A percentile compares a stretch with the other conserved stretches of the same genome.
phyloP scores from a whole-genome alignment of 92 coral and sea anemone genomes.

The Palythoa heliodiscus region DNA sequence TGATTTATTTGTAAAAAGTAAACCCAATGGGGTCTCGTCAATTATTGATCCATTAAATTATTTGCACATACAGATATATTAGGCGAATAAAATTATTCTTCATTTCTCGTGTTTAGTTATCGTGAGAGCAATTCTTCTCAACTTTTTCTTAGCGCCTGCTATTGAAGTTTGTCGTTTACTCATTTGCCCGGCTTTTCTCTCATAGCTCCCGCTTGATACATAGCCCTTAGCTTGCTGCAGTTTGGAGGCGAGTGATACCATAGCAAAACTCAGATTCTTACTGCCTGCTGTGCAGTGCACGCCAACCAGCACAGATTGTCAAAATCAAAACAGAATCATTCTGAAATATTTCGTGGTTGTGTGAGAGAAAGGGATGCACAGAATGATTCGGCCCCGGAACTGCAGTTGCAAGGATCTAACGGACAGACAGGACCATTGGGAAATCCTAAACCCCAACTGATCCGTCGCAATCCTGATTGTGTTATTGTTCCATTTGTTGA shows the following conservation, averaged over 20 bases:
- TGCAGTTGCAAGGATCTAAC: neutral
- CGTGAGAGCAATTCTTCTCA: neutral
- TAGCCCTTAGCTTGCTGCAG: neutral
- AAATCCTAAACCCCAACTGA: neutral
- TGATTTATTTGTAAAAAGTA: too few species aligned
- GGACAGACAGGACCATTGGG: neutral
- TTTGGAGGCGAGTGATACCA: neutral
- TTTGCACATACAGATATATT: too few species aligned
- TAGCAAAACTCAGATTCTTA: neutral
- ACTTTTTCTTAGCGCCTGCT: neutral
- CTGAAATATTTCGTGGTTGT: neutral
- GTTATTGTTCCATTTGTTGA: neutral
- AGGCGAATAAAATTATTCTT: too few species aligned
- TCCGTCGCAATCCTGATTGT: neutral
- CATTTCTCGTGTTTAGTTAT: neutral
- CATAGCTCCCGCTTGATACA: constrained; percentile 21
- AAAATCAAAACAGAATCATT: neutral
- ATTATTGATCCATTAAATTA: too few species aligned
- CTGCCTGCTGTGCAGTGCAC: neutral
- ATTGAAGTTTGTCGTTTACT: neutral
- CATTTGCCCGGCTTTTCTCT: neutral
- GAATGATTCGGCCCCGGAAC: neutral
- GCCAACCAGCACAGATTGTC: neutral
- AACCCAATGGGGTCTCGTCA: too few species aligned
- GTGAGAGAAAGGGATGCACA: neutral